Conservation (phyloP, 1,140 invertebrate species). For the Drosophila subobscura region DNA sequence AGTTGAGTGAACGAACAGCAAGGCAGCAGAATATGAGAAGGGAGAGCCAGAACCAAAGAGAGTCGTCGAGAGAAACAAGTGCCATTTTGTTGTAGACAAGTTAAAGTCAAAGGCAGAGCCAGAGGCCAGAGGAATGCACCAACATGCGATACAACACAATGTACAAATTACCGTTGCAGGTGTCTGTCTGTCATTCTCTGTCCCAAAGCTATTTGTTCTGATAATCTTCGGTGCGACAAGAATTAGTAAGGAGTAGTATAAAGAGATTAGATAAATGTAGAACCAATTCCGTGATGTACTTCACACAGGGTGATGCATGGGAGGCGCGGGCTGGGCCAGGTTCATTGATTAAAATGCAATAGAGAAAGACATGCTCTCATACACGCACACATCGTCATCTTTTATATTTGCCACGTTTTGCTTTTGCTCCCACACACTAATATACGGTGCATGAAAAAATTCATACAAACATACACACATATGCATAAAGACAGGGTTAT, state of each 20-base stretch:
- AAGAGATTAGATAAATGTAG: constrained; percentile 26
- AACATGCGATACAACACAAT: constrained; percentile 9
- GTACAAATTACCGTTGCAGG: constrained; percentile 29
- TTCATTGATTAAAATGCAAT: constrained; percentile 45
- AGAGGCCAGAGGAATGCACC: constrained; percentile 14
- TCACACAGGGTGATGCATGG: constrained; percentile 1
- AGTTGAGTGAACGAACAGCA: constrained; percentile 50
- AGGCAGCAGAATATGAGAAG: constrained; percentile 1
- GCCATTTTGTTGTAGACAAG: neutral
- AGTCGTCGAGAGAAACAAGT: too few relatives aligned
- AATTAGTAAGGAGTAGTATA: neutral
- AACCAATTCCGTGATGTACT: constrained; percentile 10
- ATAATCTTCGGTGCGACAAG: constrained; percentile 7
- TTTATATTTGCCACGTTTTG: neutral
- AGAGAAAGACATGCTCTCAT: constrained; percentile 4
- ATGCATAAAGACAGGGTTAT: too few relatives aligned
- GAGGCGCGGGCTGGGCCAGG: neutral
- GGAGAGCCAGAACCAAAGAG: constrained; percentile 1
- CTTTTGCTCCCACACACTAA: too few relatives aligned
- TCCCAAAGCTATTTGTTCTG: constrained; percentile 1
- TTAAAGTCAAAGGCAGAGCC: constrained; percentile 4
- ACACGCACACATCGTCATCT: constrained; percentile 4
- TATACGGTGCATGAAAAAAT: too few relatives aligned
- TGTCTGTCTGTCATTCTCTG: constrained; percentile 13
- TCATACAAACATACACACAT: too few relatives aligned